phyloP scores from a whole-genome alignment of 1,140 invertebrate species.

The Ips nitidus region DNA sequence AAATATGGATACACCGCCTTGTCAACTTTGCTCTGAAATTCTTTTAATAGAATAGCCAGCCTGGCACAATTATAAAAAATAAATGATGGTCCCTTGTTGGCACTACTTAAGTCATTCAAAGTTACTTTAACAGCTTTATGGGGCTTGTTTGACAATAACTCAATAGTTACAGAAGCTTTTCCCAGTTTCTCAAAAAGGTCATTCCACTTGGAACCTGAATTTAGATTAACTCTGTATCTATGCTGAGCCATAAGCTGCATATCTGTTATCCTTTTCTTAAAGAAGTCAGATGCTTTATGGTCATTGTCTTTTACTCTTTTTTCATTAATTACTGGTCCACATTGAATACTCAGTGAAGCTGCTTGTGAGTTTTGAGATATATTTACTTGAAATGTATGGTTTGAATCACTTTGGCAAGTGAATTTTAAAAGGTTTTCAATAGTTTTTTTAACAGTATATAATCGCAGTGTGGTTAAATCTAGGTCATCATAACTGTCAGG shows the following conservation, averaged over 20 bases:
- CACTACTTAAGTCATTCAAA: constrained; percentile 45
- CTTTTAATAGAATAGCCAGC: constrained; percentile 62
- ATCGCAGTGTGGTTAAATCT: constrained; percentile 40
- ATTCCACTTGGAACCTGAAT: constrained; percentile 31
- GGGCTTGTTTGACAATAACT: constrained; percentile 64
- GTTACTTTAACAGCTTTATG: constrained; percentile 42
- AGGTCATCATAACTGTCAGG: constrained; percentile 9
- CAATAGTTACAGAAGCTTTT: constrained; percentile 62
- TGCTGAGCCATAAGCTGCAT: constrained; percentile 63
- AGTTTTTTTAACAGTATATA: constrained; percentile 33
- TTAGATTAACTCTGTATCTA: constrained; percentile 59
- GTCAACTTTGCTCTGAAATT: constrained; percentile 58
- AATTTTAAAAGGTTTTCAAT: constrained; percentile 35
- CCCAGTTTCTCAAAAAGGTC: constrained; percentile 56
- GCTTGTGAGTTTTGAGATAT: neutral
- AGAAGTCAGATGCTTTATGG: constrained; percentile 37
- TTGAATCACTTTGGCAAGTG: neutral
- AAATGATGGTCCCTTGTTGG: constrained; percentile 60
- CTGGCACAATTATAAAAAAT: constrained; percentile 73
- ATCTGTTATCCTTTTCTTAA: constrained; percentile 58
- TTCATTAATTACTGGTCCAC: constrained; percentile 45
- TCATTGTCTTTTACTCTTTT: constrained; percentile 39
- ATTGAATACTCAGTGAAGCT: constrained; percentile 32
- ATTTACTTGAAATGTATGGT: neutral
- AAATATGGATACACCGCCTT: constrained; percentile 59